Base-by-base conservation (phyloP, 2,113 vertebrate species). In the Notothenia coriiceps region DNA sequence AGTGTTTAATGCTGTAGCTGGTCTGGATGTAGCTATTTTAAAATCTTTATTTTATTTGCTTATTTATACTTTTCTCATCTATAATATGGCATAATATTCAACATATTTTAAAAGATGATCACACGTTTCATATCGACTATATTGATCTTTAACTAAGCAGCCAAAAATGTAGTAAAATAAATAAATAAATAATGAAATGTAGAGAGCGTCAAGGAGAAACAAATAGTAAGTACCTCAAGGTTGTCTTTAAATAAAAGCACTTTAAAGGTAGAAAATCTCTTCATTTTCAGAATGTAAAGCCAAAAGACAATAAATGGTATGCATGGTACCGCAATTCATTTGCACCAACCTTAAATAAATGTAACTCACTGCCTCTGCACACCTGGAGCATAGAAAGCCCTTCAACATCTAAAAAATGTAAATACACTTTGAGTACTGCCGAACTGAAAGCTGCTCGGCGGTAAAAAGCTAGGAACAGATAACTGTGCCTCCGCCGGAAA, bases 321-420 rank as follows among this genome's bases (percentile, higher is more conserved):
- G 1, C 10, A 14, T 1, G 10, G 74, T 55, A 22, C 12, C 44
- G 11, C 3, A 47, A 44, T 35, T 43, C 25, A 46, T 73, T 70
- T 0, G 17, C 50, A 67, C 17, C 18, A 52, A 51, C 69, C 40
- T 74, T 43, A 63, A 78, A 25, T 17, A 25, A 18, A n/a, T 18
- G 40, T 5, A 18, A 60, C 6, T 35, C 44, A 29, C 64, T 57
- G 60, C 33, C 29, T 44, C 52, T 55, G 67, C 70, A 67, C 46
- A 78, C 78, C 67, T 5, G 35, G 62, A 46, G 75, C 81, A 54
- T 35, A 71, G 69, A 86, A 83, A 87, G 49, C 65, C 46, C 81
- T 56, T 86, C 46, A 82, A 79, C 83, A 81, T 87, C 65, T 62
- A 51, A 43, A 85, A 86, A 76, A 88, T 69, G 47, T 73, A 68